A percentile compares a stretch with the other conserved stretches of the same genome.
Evolutionary conservation across 2,113 vertebrate species (phyloP).

Genomic region (Bothrops jararaca): DNA sequence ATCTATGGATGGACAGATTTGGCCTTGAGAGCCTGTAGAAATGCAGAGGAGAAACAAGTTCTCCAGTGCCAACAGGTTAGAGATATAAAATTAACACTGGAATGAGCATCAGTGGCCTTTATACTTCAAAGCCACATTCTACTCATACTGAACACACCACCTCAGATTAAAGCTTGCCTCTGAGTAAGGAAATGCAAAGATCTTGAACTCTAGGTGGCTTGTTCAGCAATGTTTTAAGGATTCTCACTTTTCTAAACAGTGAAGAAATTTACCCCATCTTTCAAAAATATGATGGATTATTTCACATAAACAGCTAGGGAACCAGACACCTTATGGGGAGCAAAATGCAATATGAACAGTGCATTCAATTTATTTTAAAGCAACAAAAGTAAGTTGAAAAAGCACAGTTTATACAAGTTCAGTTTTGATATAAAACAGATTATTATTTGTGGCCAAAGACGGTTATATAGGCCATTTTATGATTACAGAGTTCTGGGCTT

Average conservation of each 20-base stretch:
- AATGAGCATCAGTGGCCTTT: slow-evolving; percentile 1
- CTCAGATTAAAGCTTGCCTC: not conserved
- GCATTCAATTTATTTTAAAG: slow-evolving; percentile 54
- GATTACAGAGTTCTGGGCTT: not conserved
- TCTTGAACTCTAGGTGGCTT: not conserved
- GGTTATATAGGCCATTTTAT: slow-evolving; percentile 41
- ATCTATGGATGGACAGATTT: not conserved
- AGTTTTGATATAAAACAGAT: slow-evolving; percentile 53
- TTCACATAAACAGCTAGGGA: slow-evolving; percentile 38
- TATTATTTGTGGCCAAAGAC: slow-evolving; percentile 44
- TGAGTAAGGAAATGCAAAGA: slow-evolving; percentile 15
- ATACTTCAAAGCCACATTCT: slow-evolving; percentile 5
- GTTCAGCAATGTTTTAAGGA: not conserved
- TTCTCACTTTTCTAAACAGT: not conserved
- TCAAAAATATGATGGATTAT: slow-evolving; percentile 42
- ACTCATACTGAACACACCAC: not conserved
- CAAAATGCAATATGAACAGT: slow-evolving; percentile 39
- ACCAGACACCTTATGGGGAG: slow-evolving; percentile 34
- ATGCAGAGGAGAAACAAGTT: not conserved
- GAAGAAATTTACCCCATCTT: not conserved
- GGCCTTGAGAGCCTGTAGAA: not conserved
- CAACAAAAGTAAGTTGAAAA: slow-evolving; percentile 48
- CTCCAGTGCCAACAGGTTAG: not conserved
- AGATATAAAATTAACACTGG: not conserved
- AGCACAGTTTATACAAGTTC: slow-evolving; percentile 53